A percentile compares a stretch with the other conserved stretches of the same genome.
phyloP scores from a whole-genome alignment of 2,888 invertebrate species.

The Ormyrus labotus region DNA sequence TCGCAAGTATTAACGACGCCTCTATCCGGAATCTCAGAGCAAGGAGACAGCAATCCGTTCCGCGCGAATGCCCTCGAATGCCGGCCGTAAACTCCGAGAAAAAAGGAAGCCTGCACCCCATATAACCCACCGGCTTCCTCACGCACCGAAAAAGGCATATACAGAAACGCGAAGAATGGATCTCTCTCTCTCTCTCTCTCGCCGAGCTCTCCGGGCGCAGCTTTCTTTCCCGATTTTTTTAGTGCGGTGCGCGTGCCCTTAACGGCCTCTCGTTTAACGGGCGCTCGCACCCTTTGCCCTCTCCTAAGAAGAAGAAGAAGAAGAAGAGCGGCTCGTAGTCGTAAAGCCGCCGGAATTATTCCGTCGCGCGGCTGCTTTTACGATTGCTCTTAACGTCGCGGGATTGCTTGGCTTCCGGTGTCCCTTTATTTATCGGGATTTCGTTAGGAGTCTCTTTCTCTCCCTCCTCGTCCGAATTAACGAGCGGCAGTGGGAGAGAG shows the following conservation, averaged over 20 bases:
- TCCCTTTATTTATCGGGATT: constrained; percentile 36
- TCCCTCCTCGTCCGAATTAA: neutral
- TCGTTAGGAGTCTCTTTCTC: neutral
- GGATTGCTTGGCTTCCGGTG: neutral
- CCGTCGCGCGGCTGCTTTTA: constrained; percentile 27
- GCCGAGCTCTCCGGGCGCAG: neutral
- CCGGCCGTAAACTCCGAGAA: too few relatives aligned
- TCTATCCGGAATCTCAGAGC: too few relatives aligned
- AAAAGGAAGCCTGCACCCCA: too few relatives aligned
- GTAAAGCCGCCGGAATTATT: constrained; percentile 40
- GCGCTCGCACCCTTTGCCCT: neutral
- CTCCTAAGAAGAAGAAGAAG: neutral
- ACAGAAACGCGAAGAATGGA: too few relatives aligned
- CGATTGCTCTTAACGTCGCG: constrained; percentile 38
- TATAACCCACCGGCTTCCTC: too few relatives aligned
- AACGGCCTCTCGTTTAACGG: constrained; percentile 41
- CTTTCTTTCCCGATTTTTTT: constrained; percentile 23
- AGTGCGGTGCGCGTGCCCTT: constrained; percentile 11
- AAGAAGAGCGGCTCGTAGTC: constrained; percentile 15
- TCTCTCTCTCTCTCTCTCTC: neutral
- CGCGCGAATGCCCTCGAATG: too few relatives aligned
- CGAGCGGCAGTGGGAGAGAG: neutral
- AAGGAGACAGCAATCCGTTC: too few relatives aligned
- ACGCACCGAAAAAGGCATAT: too few relatives aligned
- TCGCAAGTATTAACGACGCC: too few relatives aligned